A percentile compares a stretch with the other conserved stretches of the same genome.
Evolutionary conservation across 2,113 vertebrate species (phyloP).

Genomic region (Grallaria varia): DNA sequence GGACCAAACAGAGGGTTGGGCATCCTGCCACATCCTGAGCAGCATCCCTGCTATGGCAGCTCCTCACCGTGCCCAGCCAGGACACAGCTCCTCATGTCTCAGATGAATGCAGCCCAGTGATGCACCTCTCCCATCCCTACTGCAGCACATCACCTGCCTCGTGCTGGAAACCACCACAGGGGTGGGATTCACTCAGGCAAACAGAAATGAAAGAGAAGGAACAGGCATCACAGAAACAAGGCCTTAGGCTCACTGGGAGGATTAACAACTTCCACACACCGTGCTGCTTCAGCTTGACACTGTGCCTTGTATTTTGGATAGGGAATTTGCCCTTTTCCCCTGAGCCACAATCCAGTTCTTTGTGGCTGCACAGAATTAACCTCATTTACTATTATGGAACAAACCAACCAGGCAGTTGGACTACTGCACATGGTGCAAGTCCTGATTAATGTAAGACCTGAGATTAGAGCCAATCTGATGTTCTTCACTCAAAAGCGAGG

Average conservation of each 20-base stretch:
- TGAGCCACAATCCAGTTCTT: neutral
- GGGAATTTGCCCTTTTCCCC: neutral
- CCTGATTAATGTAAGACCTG: neutral
- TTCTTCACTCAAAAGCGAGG: neutral
- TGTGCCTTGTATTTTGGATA: neutral
- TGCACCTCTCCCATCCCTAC: neutral
- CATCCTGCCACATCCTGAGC: neutral
- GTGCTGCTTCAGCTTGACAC: neutral
- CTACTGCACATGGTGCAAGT: neutral
- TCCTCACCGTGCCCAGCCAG: neutral
- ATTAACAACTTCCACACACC: neutral
- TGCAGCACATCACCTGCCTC: neutral
- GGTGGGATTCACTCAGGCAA: neutral
- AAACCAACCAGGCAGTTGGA: neutral
- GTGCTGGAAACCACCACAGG: neutral
- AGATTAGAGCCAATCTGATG: neutral
- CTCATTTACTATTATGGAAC: neutral
- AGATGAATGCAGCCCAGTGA: neutral
- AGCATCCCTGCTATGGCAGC: neutral
- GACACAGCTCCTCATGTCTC: neutral
- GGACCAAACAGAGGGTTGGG: neutral
- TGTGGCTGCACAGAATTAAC: neutral
- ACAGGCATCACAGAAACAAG: neutral
- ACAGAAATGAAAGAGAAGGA: neutral
- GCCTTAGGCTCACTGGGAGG: neutral